A percentile compares a stretch with the other conserved stretches of the same genome.
Evolutionary conservation across 2,888 invertebrate genomes (phyloP).

Genomic region (Omphaloscelis lunosa): DNA sequence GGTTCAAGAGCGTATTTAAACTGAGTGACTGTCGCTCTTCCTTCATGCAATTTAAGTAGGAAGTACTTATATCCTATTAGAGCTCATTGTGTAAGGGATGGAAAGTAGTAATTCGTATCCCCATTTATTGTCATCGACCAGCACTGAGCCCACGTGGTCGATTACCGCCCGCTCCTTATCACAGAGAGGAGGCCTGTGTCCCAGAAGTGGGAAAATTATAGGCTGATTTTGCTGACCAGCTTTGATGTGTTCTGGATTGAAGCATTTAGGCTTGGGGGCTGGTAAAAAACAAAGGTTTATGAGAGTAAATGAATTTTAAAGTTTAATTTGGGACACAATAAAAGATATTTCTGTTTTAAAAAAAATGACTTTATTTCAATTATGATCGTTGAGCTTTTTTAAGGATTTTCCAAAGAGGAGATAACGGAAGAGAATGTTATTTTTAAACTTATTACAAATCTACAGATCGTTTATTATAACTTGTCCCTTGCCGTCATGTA

Average conservation of each 20-base stretch:
- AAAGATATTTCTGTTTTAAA: not conserved
- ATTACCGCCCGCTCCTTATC: not conserved
- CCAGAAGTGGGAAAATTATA: not conserved
- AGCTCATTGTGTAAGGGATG: not conserved
- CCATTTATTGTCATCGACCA: not conserved
- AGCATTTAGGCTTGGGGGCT: not conserved
- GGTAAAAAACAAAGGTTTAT: not conserved
- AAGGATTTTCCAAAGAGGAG: too few relatives aligned
- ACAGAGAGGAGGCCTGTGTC: not conserved
- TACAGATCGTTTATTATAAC: too few relatives aligned
- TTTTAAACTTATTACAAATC: too few relatives aligned
- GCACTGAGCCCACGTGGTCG: not conserved
- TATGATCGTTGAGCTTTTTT: not conserved
- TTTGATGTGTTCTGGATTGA: not conserved
- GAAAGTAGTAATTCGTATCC: not conserved
- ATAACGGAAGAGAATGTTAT: too few relatives aligned
- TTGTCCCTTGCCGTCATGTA: too few relatives aligned
- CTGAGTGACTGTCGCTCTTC: not conserved
- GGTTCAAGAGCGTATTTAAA: conserved; percentile 23
- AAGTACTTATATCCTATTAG: not conserved
- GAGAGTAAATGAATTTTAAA: too few relatives aligned
- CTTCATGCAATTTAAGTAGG: not conserved
- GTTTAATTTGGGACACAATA: not conserved
- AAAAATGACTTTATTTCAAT: not conserved
- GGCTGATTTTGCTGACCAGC: not conserved